Base-by-base conservation (phyloP, 2,113 vertebrate species). In the Odobenus rosmarus region DNA sequence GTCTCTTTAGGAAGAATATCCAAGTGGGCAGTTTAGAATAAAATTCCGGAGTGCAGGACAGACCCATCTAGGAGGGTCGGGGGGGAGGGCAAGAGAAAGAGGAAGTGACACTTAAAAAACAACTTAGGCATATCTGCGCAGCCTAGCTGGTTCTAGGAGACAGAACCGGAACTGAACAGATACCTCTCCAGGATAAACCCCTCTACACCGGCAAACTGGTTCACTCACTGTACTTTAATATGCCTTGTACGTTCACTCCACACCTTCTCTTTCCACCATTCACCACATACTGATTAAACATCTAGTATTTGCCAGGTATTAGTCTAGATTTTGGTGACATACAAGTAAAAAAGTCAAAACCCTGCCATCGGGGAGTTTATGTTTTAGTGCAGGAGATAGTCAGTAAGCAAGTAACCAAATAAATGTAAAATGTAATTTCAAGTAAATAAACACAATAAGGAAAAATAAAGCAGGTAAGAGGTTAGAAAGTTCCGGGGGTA, bases 1-100 rank as follows among this genome's bases (percentile, higher is more conserved):
- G 24, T 88, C 71, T 95, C 69, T 90, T 28, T 51, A 93, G 95
- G 84, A 96, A 97, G 76, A 90, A 79, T 85, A 84, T 57, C 71
- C 87, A 90, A 95, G 74, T 79, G 5, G 28, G 42, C 46, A 76
- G 55, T 74, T 90, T 53, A 81, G 59, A 92, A 46, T 59, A 74
- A 49, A 92, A 91, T 93, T 97, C 95, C 74, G 36, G 72, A 62
- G 28, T 42, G 8, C 46, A 81, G 53, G 42, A 85, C 36, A 93
- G n/a, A 95, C 15, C 3, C 19, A 26, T 53, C 72, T 23, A 84
- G 80, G 23, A 26, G 64, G 77, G 55, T 6, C 3, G 36, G 36
- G 55, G 55, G 53, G 51, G 69, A 79, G 19, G 21, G 21, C 90
- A 77, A 55, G 39, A 95, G 46, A 36, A 92, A 86, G 15, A 67